Percentiles rank a stretch among this genome's conserved stretches.
Conservation (phyloP, 2,888 invertebrate genomes). For the Heliconius ethilla region DNA sequence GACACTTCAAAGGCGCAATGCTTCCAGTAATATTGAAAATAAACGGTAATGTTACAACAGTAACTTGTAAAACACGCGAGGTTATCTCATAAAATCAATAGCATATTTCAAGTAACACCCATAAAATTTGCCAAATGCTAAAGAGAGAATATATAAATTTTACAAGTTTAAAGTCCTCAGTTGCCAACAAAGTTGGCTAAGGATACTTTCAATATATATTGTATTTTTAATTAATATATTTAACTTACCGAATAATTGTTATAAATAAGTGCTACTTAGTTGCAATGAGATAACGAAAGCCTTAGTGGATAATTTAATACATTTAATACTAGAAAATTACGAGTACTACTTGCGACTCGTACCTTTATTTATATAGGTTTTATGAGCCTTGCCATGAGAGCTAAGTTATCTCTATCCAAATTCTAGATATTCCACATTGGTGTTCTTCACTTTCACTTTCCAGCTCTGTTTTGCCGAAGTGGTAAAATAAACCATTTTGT, state of each 20-base stretch:
- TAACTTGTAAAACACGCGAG: slow-evolving; percentile 26
- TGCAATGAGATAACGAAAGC: neutral
- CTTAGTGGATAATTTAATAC: neutral
- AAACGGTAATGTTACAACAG: slow-evolving; percentile 28
- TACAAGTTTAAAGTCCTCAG: neutral
- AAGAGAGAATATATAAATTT: slow-evolving; percentile 28
- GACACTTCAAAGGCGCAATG: slow-evolving; percentile 23
- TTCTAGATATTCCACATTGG: too few relatives aligned
- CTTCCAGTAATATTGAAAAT: slow-evolving; percentile 33
- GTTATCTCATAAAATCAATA: slow-evolving; percentile 37
- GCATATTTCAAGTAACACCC: slow-evolving; percentile 38
- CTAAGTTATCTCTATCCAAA: too few relatives aligned
- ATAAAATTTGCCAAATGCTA: slow-evolving; percentile 39
- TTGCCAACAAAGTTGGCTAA: neutral
- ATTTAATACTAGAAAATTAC: neutral
- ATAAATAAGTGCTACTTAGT: neutral
- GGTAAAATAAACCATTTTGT: too few relatives aligned
- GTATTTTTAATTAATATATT: too few relatives aligned
- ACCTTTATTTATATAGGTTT: too few relatives aligned
- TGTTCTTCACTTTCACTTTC: too few relatives aligned
- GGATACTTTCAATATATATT: neutral
- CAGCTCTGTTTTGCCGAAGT: too few relatives aligned
- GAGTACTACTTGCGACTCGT: neutral
- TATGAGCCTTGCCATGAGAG: too few relatives aligned
- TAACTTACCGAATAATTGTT: neutral